Percentiles rank a stretch among this genome's conserved stretches.
Conservation (phyloP, 2,797 vertebrate species). For the Hoplostethus mediterraneus region DNA sequence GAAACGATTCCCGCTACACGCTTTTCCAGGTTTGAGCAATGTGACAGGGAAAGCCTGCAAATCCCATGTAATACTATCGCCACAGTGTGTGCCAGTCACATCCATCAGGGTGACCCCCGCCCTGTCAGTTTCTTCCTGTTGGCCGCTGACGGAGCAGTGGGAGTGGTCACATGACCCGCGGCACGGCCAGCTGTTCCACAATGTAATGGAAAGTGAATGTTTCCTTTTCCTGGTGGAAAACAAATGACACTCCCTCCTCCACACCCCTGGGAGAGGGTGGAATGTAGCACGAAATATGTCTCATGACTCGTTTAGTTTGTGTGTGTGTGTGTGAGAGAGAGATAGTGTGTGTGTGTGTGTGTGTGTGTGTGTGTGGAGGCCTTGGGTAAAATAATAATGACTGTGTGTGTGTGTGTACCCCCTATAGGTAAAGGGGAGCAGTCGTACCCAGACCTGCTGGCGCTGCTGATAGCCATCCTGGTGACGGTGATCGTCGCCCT, state of each 20-base stretch:
- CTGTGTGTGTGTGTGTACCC: not conserved
- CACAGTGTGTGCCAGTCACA: conserved; percentile 24
- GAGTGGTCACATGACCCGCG: conserved; percentile 54
- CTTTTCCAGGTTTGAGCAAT: conserved; percentile 34
- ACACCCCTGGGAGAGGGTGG: conserved; percentile 20
- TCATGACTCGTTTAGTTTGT: not conserved
- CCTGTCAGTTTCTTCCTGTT: conserved; percentile 65
- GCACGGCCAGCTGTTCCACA: conserved; percentile 47
- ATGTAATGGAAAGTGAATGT: conserved; percentile 53
- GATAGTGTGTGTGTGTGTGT: not conserved
- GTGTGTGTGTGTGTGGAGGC: not conserved
- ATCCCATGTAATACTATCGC: conserved; percentile 38
- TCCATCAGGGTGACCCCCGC: conserved; percentile 37
- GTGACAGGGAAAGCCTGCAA: conserved; percentile 14
- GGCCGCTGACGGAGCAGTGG: conserved; percentile 34
- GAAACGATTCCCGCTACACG: conserved; percentile 15
- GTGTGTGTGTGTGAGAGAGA: not conserved
- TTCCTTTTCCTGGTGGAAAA: conserved; percentile 62
- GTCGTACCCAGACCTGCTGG: conserved; percentile 95
- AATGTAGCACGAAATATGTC: conserved; percentile 44
- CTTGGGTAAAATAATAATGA: no score
- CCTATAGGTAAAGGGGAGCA: conserved; percentile 94
- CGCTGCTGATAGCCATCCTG: conserved; percentile 92
- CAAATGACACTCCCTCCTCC: conserved; percentile 26
- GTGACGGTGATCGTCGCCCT: conserved; percentile 94